Evolutionary conservation across 2,888 invertebrate species (phyloP), one percentile per base, ranked within the genome.

Genomic region (Seira musarum): DNA sequence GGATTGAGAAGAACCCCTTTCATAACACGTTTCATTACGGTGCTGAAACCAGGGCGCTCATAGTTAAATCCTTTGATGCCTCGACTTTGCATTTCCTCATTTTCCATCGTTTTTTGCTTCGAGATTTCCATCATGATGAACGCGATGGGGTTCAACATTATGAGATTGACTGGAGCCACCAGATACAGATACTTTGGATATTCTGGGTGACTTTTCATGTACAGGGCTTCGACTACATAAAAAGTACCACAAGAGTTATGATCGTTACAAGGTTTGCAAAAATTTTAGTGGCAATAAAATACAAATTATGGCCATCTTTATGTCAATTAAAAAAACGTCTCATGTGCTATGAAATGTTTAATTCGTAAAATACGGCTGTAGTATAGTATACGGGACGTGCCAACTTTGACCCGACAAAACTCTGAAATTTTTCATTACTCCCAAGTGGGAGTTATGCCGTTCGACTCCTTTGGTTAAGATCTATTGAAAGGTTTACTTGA

Each of bases 111-210:
- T 67, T 89, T 90, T 81, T 91, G 91, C 87, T 92, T 93, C 82
- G 92, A 91, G 64, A 97, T 92, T 90, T 98, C 98, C 92, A 98
- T 92, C 81, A 98, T 89, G 2, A 96, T 90, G 89, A 98, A 96
- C 22, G 96, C 96, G 84, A 98, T 91, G 0, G 98, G 98, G 90
- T 98, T 98, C 25, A 98, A 90, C 87, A 98, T 93, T 0, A 96
- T 95, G 82, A 98, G 90, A 60, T 96, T 97, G 88, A 98, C 96
- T 0, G 98, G 98, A 10, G 97, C 96, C 92, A 98, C 93, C 69
- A 98, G 90, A 88, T 98, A 98, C 65, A 98, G 90, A 89, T 97
- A 98, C 0, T 94, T 92, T 0, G 95, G 93, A 90, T 95, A 98
- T 87, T 97, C 96, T 0, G 96, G 96, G 90, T 98, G 97, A 3